Percentiles rank a stretch among this genome's conserved stretches.
Conservation (phyloP, 2,113 vertebrate species). For the Oryzias melastigma region DNA sequence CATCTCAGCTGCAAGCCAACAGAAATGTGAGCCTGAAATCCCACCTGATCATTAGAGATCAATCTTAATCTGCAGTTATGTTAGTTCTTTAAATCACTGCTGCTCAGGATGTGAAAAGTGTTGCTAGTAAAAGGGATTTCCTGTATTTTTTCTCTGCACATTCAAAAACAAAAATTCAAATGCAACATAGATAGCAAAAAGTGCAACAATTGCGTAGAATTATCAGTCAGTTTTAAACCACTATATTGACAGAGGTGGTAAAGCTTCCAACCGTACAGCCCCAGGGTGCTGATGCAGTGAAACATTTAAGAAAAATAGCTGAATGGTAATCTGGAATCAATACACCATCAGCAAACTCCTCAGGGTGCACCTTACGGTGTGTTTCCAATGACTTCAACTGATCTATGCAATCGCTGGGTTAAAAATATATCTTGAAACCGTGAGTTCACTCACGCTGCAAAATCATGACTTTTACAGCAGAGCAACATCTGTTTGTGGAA, state of each 20-base stretch:
- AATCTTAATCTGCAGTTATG: conserved; percentile 30
- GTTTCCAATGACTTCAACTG: conserved; percentile 39
- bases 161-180: conserved; percentile 3
- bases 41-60: conserved; percentile 47
- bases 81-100: conserved; percentile 9
- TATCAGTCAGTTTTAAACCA: not conserved
- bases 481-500: no score
- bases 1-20: conserved; percentile 35
- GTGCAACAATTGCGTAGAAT: no score
- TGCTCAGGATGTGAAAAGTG: conserved; percentile 19
- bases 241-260: not conserved
- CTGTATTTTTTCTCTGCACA: conserved; percentile 12
- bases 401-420: conserved; percentile 33
- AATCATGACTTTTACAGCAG: no score
- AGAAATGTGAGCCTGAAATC: conserved; percentile 50
- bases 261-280: conserved; percentile 16
- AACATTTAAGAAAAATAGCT: conserved; percentile 58
- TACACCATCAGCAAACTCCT: conserved; percentile 37
- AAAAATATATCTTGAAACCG: conserved; percentile 14
- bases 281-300: conserved; percentile 56
- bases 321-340: conserved; percentile 64
- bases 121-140: conserved; percentile 43
- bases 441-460: not conserved
- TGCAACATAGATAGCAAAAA: not conserved
- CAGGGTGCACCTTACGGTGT: conserved; percentile 45